Evolutionary conservation across 2,888 invertebrate genomes (phyloP), one percentile per base, ranked within the genome.

Genomic region (Zele albiditarsus): DNA sequence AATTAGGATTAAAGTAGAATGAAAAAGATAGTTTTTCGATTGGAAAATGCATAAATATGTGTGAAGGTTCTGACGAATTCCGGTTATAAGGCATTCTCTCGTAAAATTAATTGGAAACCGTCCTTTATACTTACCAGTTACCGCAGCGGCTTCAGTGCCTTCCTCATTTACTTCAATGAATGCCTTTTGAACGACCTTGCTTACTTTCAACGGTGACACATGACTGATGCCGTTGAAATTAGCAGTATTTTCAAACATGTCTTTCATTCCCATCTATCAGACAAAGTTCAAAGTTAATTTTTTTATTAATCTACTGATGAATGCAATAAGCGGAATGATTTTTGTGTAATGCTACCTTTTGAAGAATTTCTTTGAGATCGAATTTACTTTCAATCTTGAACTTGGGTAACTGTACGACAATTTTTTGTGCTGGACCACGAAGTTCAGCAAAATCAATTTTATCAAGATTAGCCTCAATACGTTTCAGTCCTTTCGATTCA

Each of bases 151-250:
- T 85, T 96, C 96, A 1, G 95, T 94, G 0, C 97, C 97, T 84
- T 96, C 94, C 86, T 97, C 97, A 87, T 96, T 95, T 0, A 97
- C 95, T 84, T 95, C 95, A 81, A 97, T 94, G 84, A 94, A 95
- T 0, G 96, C 94, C 87, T 97, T 97, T 85, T 97, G 97, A 0
- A 96, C 87, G 2, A 94, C 94, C 85, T 94, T 93, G 62, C 93
- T 93, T 2, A 97, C 94, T 74, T 84, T 89, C 25, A 97, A 86
- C 0, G 84, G 83, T 0, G 84, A 83, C 71, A 90, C 90, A 58
- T 91, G 90, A 62, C 94, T 87, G 60, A 96, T 89, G 23, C 93
- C 93, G n/a, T 91, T 91, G 80, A 96, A 92, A 77, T 96, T 92
- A 0, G 95, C 94, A 0, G 31, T 8, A 1, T 83, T 70, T 2